phyloP scores from a whole-genome alignment of 2,888 invertebrate genomes.

The Tenthredo scrophulariae region DNA sequence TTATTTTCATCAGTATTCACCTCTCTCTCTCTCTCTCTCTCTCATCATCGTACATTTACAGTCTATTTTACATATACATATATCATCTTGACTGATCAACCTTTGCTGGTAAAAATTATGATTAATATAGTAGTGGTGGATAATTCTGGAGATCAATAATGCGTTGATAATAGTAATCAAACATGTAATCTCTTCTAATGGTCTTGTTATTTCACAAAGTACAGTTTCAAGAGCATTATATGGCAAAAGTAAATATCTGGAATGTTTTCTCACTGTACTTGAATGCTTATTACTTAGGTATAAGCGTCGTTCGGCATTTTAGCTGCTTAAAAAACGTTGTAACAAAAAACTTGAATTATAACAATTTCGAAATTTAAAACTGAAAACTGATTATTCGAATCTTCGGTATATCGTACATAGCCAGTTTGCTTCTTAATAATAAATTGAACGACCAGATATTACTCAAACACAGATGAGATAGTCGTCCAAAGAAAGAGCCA shows the following conservation, averaged over 20 bases:
- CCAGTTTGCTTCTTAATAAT: background rate
- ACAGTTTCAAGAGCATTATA: background rate
- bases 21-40: background rate
- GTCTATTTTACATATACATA: background rate
- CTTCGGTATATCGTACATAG: background rate
- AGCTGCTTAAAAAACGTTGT: background rate
- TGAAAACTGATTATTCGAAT: background rate
- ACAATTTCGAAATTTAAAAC: background rate
- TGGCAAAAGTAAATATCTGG: background rate
- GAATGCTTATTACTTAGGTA: background rate
- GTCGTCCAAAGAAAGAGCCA: background rate
- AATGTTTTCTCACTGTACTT: background rate
- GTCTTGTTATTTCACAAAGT: background rate
- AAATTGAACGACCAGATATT: background rate
- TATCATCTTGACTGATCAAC: background rate
- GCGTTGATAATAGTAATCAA: background rate
- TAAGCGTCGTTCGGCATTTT: background rate
- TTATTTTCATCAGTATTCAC: conserved; percentile 57
- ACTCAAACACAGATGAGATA: background rate
- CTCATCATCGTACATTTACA: background rate
- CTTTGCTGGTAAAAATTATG: background rate
- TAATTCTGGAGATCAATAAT: background rate
- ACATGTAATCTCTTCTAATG: background rate
- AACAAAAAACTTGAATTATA: background rate
- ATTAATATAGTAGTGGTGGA: background rate